Percentiles rank a stretch among this genome's conserved stretches.
These are phyloP conservation scores for Numida meleagris DNA, from an alignment of 2,113 vertebrate genomes.

Conservation along the genomic window DNA sequence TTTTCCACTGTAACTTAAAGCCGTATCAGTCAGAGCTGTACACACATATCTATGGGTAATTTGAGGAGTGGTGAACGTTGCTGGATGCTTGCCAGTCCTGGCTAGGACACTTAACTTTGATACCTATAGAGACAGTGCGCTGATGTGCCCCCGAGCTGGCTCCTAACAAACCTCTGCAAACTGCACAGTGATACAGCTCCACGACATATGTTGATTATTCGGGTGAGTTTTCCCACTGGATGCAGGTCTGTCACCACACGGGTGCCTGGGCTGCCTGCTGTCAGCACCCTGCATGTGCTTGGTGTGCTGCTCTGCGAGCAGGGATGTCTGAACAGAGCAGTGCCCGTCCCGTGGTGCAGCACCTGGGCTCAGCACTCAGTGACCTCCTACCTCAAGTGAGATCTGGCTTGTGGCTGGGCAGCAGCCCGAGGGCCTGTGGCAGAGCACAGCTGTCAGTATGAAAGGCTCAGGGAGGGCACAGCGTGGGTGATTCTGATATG, in stretches of 20 bases:
- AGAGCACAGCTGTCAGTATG: not conserved
- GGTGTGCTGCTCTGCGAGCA: too few species aligned
- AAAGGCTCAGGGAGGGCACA: not conserved
- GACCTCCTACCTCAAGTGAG: not conserved
- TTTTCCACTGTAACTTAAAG: slow-evolving; percentile 56
- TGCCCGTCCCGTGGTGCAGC: too few species aligned
- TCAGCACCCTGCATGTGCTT: too few species aligned
- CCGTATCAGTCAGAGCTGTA: not conserved
- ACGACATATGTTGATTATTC: not conserved
- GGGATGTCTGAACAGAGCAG: too few species aligned
- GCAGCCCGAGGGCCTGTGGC: not conserved
- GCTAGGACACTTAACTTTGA: not conserved
- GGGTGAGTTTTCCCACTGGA: rapidly evolving
- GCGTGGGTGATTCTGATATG: not conserved
- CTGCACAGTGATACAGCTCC: not conserved
- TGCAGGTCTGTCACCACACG: not conserved
- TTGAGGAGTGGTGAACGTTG: not conserved
- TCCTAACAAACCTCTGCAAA: not conserved
- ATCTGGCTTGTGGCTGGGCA: not conserved
- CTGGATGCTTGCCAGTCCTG: not conserved
- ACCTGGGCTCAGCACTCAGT: not conserved
- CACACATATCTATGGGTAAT: not conserved
- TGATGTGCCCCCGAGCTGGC: not conserved
- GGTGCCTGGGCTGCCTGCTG: too few species aligned
- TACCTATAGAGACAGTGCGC: not conserved